These are phyloP conservation scores for Periophthalmus modestus DNA, from an alignment of 2,113 vertebrate species.

Conservation along the genomic window DNA sequence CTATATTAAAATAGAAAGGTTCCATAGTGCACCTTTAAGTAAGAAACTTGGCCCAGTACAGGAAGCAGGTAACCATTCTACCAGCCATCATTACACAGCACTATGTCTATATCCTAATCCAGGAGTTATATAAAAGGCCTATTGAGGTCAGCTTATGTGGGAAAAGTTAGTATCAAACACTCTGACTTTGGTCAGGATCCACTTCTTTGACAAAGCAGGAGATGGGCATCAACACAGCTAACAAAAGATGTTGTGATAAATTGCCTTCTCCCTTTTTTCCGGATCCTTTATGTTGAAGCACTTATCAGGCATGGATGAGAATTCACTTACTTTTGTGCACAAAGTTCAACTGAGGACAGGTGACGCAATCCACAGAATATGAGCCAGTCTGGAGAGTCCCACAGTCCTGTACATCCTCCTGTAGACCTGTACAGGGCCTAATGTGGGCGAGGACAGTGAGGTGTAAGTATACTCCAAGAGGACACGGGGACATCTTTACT, in stretches of 20 bases:
- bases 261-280: background rate
- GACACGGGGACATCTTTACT: constrained; percentile 17
- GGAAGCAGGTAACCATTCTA: background rate
- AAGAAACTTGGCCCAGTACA: background rate
- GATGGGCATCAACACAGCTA: background rate
- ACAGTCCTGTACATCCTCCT: constrained; percentile 15
- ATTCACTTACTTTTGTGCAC: background rate
- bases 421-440: constrained; percentile 15
- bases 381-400: background rate
- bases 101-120: background rate
- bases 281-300: constrained; percentile 1
- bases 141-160: background rate
- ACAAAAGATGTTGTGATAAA: constrained; percentile 12
- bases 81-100: background rate
- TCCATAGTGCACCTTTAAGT: background rate
- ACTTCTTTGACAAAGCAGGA: background rate
- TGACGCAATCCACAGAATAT: constrained; percentile 1
- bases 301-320: background rate
- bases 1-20: no score
- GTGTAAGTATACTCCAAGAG: constrained; percentile 28
- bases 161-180: background rate
- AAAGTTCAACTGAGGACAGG: background rate
- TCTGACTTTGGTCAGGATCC: background rate
- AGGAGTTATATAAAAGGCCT: background rate
- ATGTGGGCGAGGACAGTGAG: background rate